phyloP scores from a whole-genome alignment of 2,888 invertebrate species.

The Pegoplata infirma region DNA sequence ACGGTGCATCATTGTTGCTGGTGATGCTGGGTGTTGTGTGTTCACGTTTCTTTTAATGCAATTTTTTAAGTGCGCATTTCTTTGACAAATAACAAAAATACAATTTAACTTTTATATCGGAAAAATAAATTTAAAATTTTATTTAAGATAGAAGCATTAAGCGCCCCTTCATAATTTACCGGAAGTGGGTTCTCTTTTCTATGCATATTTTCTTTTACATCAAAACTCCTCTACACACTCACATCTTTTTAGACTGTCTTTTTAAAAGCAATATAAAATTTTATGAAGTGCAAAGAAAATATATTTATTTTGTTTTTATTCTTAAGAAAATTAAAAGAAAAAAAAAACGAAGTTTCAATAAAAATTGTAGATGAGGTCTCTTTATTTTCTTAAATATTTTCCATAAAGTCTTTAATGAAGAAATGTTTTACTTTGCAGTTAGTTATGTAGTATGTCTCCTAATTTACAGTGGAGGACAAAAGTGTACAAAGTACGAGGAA shows the following conservation, averaged over 20 bases:
- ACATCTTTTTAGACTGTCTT: conserved; percentile 41
- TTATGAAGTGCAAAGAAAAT: conserved; percentile 72
- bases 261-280: conserved; percentile 64
- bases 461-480: conserved; percentile 35
- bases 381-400: conserved; percentile 34
- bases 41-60: conserved; percentile 35
- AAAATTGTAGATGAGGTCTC: conserved; percentile 33
- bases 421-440: conserved; percentile 28
- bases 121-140: conserved; percentile 33
- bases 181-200: conserved; percentile 50
- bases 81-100: conserved; percentile 1
- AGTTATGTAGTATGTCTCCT: no score
- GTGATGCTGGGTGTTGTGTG: conserved; percentile 59
- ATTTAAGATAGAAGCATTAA: conserved; percentile 4
- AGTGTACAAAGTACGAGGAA: neutral
- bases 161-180: conserved; percentile 30
- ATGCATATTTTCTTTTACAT: conserved; percentile 40
- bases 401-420: conserved; percentile 35
- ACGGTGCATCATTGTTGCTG: conserved; percentile 66
- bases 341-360: conserved; percentile 29
- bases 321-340: conserved; percentile 5
- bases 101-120: conserved; percentile 30
- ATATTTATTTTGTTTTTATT: conserved; percentile 49
- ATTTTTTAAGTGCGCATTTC: conserved; percentile 3
- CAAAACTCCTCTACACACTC: conserved; percentile 7